A percentile compares a stretch with the other conserved stretches of the same genome.
Evolutionary conservation across 1,140 invertebrate genomes (phyloP).

Genomic region (Drosophila bocki): DNA sequence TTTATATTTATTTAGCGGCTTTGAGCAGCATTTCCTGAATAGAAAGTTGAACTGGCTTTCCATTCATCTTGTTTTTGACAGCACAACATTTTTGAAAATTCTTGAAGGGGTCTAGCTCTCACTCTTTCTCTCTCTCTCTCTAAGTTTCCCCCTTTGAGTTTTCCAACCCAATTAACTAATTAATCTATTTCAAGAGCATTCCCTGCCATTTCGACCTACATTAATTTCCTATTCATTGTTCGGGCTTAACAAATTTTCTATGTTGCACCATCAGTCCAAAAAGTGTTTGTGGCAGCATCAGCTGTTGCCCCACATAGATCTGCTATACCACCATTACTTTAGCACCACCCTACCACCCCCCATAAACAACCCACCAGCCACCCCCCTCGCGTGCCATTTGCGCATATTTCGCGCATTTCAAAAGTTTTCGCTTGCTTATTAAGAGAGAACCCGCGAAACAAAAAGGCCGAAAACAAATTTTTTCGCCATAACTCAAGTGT

Average conservation of each 20-base stretch:
- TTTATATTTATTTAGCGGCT: not conserved
- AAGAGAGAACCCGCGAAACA: slow-evolving; percentile 56
- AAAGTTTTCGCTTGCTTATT: slow-evolving; percentile 78
- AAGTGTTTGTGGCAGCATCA: slow-evolving; percentile 48
- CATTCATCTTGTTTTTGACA: slow-evolving; percentile 30
- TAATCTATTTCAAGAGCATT: slow-evolving; percentile 80
- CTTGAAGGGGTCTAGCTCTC: slow-evolving; percentile 2
- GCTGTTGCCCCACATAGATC: slow-evolving; percentile 32
- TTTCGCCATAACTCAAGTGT: slow-evolving; percentile 76
- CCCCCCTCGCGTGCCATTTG: slow-evolving; percentile 51
- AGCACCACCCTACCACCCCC: not conserved
- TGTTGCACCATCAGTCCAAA: slow-evolving; percentile 59
- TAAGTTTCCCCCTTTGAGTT: slow-evolving; percentile 4
- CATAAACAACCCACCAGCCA: not conserved
- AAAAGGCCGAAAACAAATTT: slow-evolving; percentile 61
- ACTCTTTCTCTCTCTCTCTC: not conserved
- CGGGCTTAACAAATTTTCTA: slow-evolving; percentile 14
- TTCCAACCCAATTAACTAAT: slow-evolving; percentile 66
- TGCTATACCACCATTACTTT: not conserved
- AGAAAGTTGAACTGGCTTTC: slow-evolving; percentile 5
- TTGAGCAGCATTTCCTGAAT: not conserved
- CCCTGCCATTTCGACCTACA: slow-evolving; percentile 80
- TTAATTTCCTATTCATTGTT: slow-evolving; percentile 81
- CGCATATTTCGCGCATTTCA: slow-evolving; percentile 78
- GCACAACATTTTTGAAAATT: slow-evolving; percentile 16